phyloP scores from a whole-genome alignment of 2,888 invertebrate genomes.

The Polydrusus pterygomalis region DNA sequence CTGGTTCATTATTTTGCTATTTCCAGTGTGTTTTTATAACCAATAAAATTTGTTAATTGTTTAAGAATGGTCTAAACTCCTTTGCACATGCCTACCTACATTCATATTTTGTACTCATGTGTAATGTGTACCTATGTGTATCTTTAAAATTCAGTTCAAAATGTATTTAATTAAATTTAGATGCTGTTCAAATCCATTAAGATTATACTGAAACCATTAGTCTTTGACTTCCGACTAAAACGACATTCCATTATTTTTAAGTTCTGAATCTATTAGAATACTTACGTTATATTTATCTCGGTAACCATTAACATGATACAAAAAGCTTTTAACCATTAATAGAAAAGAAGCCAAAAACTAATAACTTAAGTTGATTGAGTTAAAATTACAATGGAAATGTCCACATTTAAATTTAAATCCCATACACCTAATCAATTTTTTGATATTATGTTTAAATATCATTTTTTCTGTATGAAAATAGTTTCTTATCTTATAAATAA shows the following conservation, averaged over 20 bases:
- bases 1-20: too few species aligned
- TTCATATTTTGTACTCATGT: too few species aligned
- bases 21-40: too few species aligned
- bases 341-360: not conserved
- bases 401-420: slow-evolving; percentile 24
- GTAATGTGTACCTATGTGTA: too few species aligned
- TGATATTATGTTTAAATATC: not conserved
- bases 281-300: not conserved
- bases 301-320: slow-evolving; percentile 4
- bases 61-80: too few species aligned
- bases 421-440: slow-evolving; percentile 2
- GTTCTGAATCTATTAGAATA: not conserved
- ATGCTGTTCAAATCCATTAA: too few species aligned
- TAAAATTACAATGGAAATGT: not conserved
- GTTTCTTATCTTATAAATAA: too few species aligned
- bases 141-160: too few species aligned
- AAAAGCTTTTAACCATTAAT: slow-evolving; percentile 6
- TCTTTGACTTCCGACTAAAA: not conserved
- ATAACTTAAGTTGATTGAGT: slow-evolving; percentile 8
- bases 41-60: too few species aligned
- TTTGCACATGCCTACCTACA: too few species aligned
- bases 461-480: not conserved
- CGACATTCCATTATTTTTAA: not conserved
- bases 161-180: too few species aligned
- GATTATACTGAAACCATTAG: too few species aligned